Conservation (phyloP, 2,888 invertebrate genomes). For the Tortrix viridana region DNA sequence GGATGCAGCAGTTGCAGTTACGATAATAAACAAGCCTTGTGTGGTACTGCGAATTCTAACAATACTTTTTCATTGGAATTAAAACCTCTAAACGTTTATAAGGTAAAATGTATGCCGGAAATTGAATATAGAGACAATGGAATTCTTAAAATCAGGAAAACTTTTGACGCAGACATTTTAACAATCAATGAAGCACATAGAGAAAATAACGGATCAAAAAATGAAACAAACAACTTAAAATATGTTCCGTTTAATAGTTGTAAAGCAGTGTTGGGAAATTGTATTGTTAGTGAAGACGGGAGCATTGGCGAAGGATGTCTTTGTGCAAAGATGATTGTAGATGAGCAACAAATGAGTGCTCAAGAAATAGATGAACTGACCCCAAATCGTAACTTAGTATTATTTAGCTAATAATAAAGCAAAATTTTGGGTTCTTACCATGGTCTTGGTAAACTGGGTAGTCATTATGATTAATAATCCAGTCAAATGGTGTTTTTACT, state of each 20-base stretch:
- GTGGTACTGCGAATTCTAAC: background rate
- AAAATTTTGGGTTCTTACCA: slow-evolving; percentile 41
- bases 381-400: slow-evolving; percentile 55
- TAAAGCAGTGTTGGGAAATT: slow-evolving; percentile 70
- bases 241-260: slow-evolving; percentile 66
- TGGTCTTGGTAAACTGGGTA: no score
- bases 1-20: slow-evolving; percentile 4
- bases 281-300: slow-evolving; percentile 71
- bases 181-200: slow-evolving; percentile 35
- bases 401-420: slow-evolving; percentile 25
- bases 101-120: slow-evolving; percentile 46
- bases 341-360: slow-evolving; percentile 62
- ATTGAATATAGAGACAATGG: slow-evolving; percentile 63
- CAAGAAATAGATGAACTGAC: slow-evolving; percentile 77
- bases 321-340: slow-evolving; percentile 71
- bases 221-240: slow-evolving; percentile 40
- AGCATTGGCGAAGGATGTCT: slow-evolving; percentile 70
- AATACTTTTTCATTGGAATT: slow-evolving; percentile 6
- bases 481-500: no score
- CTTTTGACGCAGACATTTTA: slow-evolving; percentile 58
- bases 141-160: slow-evolving; percentile 66
- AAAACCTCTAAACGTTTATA: background rate
- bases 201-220: slow-evolving; percentile 23
- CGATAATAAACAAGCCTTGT: background rate
- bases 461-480: no score